Conservation (phyloP, 2,888 invertebrate genomes). For the Drosophila suboccidentalis region DNA sequence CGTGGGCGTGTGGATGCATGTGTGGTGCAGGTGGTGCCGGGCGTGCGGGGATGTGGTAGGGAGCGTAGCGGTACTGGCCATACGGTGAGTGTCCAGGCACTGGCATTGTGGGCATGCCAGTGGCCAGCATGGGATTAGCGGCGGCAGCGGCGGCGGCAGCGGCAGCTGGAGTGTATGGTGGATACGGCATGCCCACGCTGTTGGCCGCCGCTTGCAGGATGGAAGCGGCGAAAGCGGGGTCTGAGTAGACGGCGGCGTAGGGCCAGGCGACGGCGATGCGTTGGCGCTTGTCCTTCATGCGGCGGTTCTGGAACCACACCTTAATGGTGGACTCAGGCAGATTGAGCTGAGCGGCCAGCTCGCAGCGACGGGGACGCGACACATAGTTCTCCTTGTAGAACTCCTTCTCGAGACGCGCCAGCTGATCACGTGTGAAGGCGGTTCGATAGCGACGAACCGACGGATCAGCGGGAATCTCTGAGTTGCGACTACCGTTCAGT, state of each 20-base stretch:
- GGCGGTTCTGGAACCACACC: slow-evolving; percentile 94
- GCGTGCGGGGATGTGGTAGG: slow-evolving; percentile 87
- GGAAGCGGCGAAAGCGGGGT: slow-evolving; percentile 96
- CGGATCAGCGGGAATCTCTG: slow-evolving; percentile 87
- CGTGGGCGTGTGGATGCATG: slow-evolving; percentile 85
- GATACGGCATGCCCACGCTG: slow-evolving; percentile 89
- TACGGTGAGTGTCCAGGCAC: slow-evolving; percentile 85
- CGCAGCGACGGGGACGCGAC: slow-evolving; percentile 96
- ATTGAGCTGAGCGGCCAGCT: slow-evolving; percentile 96
- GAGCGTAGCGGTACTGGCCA: slow-evolving; percentile 85
- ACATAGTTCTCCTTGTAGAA: slow-evolving; percentile 99
- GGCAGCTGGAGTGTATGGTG: slow-evolving; percentile 86
- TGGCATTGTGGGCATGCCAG: slow-evolving; percentile 86
- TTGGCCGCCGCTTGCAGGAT: slow-evolving; percentile 95
- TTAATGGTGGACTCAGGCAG: slow-evolving; percentile 99
- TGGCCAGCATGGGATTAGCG: slow-evolving; percentile 86
- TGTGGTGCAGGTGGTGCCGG: slow-evolving; percentile 82
- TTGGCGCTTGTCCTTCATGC: slow-evolving; percentile 95
- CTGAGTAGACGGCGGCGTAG: slow-evolving; percentile 96
- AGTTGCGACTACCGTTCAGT: slow-evolving; percentile 81
- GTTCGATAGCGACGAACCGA: slow-evolving; percentile 96
- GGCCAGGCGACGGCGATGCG: slow-evolving; percentile 98
- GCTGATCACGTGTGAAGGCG: slow-evolving; percentile 98
- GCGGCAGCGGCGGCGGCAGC: slow-evolving; percentile 67
- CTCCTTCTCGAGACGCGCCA: slow-evolving; percentile 96